Percentiles rank a stretch among this genome's conserved stretches.
Evolutionary conservation across 2,113 vertebrate genomes (phyloP).

Genomic region (Salminus brasiliensis): DNA sequence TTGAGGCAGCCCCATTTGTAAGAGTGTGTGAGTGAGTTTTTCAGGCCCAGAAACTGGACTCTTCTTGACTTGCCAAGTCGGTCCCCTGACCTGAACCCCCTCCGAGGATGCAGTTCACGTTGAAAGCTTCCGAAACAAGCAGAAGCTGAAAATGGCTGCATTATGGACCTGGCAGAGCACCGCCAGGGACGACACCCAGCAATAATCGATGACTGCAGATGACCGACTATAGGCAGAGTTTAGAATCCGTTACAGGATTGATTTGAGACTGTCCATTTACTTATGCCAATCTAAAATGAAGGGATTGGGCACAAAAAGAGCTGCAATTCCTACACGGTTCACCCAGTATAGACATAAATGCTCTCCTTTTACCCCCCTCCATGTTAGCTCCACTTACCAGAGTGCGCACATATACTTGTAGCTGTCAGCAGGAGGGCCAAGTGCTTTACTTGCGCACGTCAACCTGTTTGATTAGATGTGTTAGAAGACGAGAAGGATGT

Average conservation of each 20-base stretch:
- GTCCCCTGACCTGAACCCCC: background rate
- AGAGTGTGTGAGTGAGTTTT: no score
- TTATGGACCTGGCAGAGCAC: background rate
- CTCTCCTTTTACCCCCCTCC: background rate
- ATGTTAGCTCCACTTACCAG: background rate
- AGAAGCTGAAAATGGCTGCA: background rate
- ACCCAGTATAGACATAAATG: background rate
- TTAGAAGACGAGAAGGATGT: conserved; percentile 28
- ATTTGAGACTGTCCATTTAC: background rate
- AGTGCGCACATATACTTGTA: background rate
- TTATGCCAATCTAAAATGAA: background rate
- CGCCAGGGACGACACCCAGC: no score
- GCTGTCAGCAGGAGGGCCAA: conserved; percentile 6
- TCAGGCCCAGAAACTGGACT: no score
- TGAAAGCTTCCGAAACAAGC: background rate
- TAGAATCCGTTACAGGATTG: no score
- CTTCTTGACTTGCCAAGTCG: background rate
- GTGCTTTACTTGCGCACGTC: conserved; percentile 3
- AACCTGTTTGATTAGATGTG: conserved; percentile 43
- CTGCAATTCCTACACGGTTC: background rate
- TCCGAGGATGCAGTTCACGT: background rate
- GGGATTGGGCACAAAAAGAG: background rate
- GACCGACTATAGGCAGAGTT: no score
- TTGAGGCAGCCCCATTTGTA: no score
- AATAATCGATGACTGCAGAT: background rate